phyloP scores from a whole-genome alignment of 1,140 invertebrate species.

The Aphaenogaster ashmeadi region DNA sequence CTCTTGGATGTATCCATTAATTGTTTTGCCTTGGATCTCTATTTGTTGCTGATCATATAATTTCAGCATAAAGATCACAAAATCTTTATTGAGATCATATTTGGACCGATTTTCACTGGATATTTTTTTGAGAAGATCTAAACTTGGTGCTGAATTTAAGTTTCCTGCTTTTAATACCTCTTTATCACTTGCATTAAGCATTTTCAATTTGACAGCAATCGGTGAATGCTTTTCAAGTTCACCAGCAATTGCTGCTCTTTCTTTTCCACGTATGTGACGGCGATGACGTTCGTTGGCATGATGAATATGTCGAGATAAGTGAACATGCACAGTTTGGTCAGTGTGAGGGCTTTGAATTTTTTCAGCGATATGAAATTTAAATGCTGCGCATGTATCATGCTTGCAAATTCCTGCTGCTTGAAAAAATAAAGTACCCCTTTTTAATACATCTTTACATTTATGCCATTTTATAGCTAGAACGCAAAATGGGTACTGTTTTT shows the following conservation, averaged over 20 bases:
- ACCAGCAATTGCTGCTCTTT: not conserved
- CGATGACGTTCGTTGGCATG: not conserved
- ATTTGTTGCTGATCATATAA: slow-evolving; percentile 11
- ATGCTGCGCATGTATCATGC: not conserved
- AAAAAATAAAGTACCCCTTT: not conserved
- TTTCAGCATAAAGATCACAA: not conserved
- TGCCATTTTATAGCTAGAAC: not conserved
- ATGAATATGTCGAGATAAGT: not conserved
- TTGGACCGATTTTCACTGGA: not conserved
- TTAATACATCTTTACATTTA: not conserved
- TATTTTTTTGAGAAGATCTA: not conserved
- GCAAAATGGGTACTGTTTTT: not conserved
- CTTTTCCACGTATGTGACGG: not conserved
- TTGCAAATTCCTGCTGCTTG: not conserved
- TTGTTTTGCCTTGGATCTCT: not conserved
- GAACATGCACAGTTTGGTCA: not conserved
- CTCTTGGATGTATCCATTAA: not conserved
- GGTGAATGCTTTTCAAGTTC: not conserved
- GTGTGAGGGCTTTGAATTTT: not conserved
- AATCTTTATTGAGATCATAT: not conserved
- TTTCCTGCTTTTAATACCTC: not conserved
- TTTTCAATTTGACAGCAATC: not conserved
- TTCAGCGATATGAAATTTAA: not conserved
- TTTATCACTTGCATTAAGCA: not conserved
- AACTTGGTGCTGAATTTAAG: not conserved